phyloP scores from a whole-genome alignment of 2,797 vertebrate species.

The Prunella strophiata region DNA sequence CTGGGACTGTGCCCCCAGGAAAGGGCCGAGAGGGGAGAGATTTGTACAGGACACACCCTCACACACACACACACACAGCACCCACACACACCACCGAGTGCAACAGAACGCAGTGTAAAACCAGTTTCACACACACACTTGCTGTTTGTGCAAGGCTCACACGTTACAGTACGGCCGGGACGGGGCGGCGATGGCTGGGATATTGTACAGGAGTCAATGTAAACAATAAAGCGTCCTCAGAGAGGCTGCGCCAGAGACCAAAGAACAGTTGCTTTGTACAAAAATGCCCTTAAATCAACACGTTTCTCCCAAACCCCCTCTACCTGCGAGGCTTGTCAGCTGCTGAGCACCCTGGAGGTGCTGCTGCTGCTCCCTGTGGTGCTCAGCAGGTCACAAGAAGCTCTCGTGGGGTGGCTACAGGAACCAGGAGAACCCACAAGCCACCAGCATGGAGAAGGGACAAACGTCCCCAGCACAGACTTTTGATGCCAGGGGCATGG shows the following conservation, averaged over 20 bases:
- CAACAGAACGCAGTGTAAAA: slow-evolving; percentile 49
- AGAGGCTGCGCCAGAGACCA: slow-evolving; percentile 68
- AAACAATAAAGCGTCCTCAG: slow-evolving; percentile 77
- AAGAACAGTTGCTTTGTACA: slow-evolving; percentile 74
- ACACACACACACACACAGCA: neutral
- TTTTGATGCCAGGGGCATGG: neutral
- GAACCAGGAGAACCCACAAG: neutral
- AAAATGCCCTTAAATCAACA: slow-evolving; percentile 75
- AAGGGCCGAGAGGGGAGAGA: neutral
- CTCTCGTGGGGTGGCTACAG: neutral
- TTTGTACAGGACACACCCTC: slow-evolving; percentile 18
- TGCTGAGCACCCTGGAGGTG: neutral
- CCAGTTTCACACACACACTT: slow-evolving; percentile 29
- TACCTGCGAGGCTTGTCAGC: neutral
- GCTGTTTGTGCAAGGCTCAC: slow-evolving; percentile 48
- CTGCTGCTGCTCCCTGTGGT: neutral
- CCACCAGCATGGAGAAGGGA: neutral
- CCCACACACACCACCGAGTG: slow-evolving; percentile 31
- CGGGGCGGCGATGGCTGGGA: slow-evolving; percentile 29
- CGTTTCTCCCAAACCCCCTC: neutral
- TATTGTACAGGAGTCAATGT: slow-evolving; percentile 74
- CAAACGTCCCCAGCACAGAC: neutral
- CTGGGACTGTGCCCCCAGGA: slow-evolving; percentile 42
- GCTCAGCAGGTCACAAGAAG: neutral
- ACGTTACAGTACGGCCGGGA: slow-evolving; percentile 39